These are phyloP conservation scores for Sycophaga agraensis DNA, from an alignment of 1,140 invertebrate species.

Conservation along the genomic window DNA sequence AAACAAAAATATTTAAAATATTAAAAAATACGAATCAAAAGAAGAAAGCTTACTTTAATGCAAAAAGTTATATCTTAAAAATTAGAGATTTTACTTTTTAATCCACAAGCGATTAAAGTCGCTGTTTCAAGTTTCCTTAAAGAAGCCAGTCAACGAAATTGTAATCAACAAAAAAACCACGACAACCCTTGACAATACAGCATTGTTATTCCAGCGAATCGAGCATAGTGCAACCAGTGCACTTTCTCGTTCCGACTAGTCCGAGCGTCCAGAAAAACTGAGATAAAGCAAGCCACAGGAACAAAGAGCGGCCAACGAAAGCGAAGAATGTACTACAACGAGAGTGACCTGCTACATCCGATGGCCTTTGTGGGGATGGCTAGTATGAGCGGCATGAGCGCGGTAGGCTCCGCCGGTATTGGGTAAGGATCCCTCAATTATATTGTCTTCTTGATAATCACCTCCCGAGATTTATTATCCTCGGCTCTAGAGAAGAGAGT, in stretches of 20 bases:
- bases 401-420: conserved; percentile 34
- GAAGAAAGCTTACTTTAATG: too few species aligned
- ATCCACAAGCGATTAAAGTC: too few species aligned
- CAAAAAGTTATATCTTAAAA: too few species aligned
- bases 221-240: background rate
- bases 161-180: too few species aligned
- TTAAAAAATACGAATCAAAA: too few species aligned
- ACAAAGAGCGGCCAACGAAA: conserved; percentile 25
- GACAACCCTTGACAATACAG: too few species aligned
- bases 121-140: too few species aligned
- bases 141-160: too few species aligned
- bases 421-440: conserved; percentile 39
- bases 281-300: too few species aligned
- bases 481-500: too few species aligned
- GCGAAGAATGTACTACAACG: conserved; percentile 44
- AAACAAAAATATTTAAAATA: too few species aligned
- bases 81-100: too few species aligned
- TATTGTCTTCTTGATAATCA: conserved; percentile 46
- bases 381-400: conserved; percentile 8
- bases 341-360: conserved; percentile 42
- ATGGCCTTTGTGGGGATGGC: conserved; percentile 44
- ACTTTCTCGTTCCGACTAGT: background rate
- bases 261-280: background rate
- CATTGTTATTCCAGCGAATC: background rate
- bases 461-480: conserved; percentile 37